Conservation (phyloP, 2,797 vertebrate genomes). For the Esox lucius region DNA sequence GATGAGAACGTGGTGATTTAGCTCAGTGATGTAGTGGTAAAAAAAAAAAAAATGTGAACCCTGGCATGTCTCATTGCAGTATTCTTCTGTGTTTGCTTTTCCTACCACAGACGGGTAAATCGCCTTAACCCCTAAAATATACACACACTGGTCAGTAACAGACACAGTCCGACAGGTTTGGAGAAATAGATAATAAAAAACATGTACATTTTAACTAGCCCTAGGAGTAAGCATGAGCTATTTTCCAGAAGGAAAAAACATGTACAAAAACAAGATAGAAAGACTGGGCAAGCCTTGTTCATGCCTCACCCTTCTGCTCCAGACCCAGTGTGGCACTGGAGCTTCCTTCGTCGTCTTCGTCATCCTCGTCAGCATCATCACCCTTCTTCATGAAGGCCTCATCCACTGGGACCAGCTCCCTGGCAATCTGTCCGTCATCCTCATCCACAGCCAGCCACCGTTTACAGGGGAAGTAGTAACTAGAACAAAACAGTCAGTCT, state of each 20-base stretch:
- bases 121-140: too few relatives aligned
- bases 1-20: too few relatives aligned
- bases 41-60: too few relatives aligned
- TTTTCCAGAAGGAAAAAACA: background rate
- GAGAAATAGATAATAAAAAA: too few relatives aligned
- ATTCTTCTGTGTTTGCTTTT: too few relatives aligned
- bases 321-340: slow-evolving; percentile 89
- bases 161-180: too few relatives aligned
- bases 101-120: too few relatives aligned
- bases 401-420: slow-evolving; percentile 94
- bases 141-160: too few relatives aligned
- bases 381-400: slow-evolving; percentile 92
- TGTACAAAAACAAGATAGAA: background rate
- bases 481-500: slow-evolving; percentile 46
- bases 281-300: background rate
- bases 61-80: too few relatives aligned
- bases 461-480: slow-evolving; percentile 96
- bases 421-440: slow-evolving; percentile 91
- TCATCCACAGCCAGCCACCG: slow-evolving; percentile 94
- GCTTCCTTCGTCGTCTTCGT: slow-evolving; percentile 60
- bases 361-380: slow-evolving; percentile 71
- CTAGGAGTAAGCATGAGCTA: background rate
- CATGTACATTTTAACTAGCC: too few relatives aligned
- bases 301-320: slow-evolving; percentile 90
- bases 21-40: too few relatives aligned